Evolutionary conservation across 2,113 vertebrate species (phyloP).

Genomic region (Aphelocoma coerulescens): DNA sequence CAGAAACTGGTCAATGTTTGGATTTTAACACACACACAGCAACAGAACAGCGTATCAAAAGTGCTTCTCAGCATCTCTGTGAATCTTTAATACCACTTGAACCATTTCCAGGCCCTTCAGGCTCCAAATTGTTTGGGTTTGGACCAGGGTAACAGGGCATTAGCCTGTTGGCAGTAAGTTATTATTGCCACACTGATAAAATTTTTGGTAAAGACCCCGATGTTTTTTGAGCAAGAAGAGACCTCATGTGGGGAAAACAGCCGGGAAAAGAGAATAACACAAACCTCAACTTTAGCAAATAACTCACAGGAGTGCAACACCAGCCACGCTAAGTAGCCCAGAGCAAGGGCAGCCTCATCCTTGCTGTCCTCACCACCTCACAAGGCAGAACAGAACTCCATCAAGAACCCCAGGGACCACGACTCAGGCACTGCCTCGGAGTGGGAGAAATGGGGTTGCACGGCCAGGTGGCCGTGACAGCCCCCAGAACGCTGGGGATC

Average conservation of each 20-base stretch:
- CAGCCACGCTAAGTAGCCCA: not conserved
- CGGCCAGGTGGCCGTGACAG: rapidly evolving
- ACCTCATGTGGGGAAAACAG: not conserved
- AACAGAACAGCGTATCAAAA: not conserved
- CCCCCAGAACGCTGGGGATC: rapidly evolving
- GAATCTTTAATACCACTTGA: not conserved
- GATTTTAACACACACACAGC: not conserved
- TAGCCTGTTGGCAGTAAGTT: not conserved
- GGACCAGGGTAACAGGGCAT: rapidly evolving
- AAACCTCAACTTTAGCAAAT: not conserved
- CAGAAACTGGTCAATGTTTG: not conserved
- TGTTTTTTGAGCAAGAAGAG: not conserved
- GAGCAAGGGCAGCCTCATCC: not conserved
- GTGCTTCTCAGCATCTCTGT: not conserved
- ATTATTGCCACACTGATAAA: rapidly evolving
- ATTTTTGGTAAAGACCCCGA: not conserved
- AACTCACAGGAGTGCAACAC: not conserved
- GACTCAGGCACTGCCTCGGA: not conserved
- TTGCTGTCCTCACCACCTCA: not conserved
- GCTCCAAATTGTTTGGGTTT: not conserved
- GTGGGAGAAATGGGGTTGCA: rapidly evolving
- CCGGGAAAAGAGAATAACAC: not conserved
- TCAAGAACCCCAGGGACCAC: not conserved
- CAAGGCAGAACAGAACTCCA: not conserved
- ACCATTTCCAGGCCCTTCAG: not conserved